phyloP scores from a whole-genome alignment of 2,888 invertebrate species.

The Orthosia cruda region DNA sequence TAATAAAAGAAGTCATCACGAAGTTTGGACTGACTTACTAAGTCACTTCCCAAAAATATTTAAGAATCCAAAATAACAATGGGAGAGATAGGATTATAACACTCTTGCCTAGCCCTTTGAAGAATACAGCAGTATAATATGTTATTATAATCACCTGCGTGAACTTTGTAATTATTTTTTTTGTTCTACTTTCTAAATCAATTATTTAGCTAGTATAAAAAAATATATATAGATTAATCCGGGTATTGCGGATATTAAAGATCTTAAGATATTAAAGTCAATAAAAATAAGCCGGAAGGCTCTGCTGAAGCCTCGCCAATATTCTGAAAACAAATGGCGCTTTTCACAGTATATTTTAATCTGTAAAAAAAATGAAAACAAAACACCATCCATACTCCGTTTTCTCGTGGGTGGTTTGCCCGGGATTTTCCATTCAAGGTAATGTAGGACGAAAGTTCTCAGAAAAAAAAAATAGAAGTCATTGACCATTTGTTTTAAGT shows the following conservation, averaged over 20 bases:
- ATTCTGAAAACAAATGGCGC: constrained; percentile 30
- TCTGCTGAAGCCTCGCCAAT: constrained; percentile 11
- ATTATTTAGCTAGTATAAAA: background rate
- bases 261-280: constrained; percentile 16
- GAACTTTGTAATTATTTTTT: too few species aligned
- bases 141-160: background rate
- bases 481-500: background rate
- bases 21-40: background rate
- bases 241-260: constrained; percentile 37
- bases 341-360: constrained; percentile 26
- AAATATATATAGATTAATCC: background rate
- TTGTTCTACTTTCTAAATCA: background rate
- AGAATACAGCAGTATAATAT: too few species aligned
- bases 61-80: too few species aligned
- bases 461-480: background rate
- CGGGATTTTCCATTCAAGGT: constrained; percentile 8
- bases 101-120: too few species aligned
- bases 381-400: constrained; percentile 20
- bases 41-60: too few species aligned
- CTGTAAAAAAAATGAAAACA: constrained; percentile 43
- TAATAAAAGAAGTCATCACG: background rate
- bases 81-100: too few species aligned
- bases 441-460: background rate
- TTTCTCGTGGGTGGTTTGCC: constrained; percentile 2
- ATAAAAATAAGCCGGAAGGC: constrained; percentile 41